A percentile compares a stretch with the other conserved stretches of the same genome.
Evolutionary conservation across 2,888 invertebrate species (phyloP).

Genomic region (Neoitamus cyanurus): DNA sequence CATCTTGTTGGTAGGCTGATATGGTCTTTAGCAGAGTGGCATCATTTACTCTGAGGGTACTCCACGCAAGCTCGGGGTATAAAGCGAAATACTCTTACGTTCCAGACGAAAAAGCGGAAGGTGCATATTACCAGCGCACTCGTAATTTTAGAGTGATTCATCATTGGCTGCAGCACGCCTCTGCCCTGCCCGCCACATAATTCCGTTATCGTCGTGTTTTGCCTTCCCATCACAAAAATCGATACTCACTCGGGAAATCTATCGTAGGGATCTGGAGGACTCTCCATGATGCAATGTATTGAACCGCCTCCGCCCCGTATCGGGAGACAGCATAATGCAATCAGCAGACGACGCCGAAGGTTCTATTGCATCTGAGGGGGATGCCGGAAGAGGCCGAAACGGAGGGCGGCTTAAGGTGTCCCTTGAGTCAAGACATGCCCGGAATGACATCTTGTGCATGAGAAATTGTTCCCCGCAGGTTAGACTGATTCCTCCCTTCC

Average conservation of each 20-base stretch:
- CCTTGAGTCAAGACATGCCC: background rate
- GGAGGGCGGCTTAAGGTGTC: background rate
- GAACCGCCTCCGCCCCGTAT: background rate
- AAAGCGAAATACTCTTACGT: background rate
- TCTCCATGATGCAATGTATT: conserved; percentile 15
- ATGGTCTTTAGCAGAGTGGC: background rate
- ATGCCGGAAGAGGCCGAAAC: background rate
- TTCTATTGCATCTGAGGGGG: background rate
- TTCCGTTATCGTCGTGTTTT: background rate
- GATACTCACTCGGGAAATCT: conserved; percentile 21
- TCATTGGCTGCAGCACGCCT: background rate
- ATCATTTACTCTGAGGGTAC: background rate
- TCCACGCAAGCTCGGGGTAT: background rate
- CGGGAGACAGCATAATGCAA: conserved; percentile 1
- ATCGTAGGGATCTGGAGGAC: background rate
- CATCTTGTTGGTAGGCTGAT: background rate
- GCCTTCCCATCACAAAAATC: background rate
- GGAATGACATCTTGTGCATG: background rate
- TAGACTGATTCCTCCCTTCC: background rate
- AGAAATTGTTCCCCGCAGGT: conserved; percentile 5
- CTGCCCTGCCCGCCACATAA: background rate
- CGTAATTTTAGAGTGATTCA: conserved; percentile 19
- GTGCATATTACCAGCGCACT: background rate
- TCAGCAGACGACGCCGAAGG: background rate
- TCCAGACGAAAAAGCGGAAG: background rate